These are phyloP conservation scores for Larimichthys crocea DNA, from an alignment of 2,113 vertebrate species.

Conservation along the genomic window DNA sequence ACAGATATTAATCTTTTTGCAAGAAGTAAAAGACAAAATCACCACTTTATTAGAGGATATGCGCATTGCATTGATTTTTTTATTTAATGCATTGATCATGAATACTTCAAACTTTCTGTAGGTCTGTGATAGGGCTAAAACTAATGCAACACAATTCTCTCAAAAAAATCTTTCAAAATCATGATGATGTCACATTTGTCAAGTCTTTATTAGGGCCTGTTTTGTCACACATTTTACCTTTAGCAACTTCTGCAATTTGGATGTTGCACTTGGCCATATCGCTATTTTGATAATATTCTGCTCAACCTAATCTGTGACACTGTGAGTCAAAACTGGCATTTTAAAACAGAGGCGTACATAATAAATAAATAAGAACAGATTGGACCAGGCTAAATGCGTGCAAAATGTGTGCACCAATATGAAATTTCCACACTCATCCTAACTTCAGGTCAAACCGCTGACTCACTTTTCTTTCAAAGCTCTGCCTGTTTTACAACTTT, in stretches of 20 bases:
- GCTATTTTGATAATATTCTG: no score
- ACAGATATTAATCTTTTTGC: conserved; percentile 30
- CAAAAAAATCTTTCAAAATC: no score
- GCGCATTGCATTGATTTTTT: not conserved
- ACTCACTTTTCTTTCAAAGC: not conserved
- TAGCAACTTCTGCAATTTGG: no score
- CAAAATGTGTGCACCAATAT: not conserved
- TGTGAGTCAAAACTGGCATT: not conserved
- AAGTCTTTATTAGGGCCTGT: no score
- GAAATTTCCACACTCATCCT: not conserved
- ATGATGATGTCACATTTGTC: no score
- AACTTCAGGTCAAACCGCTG: conserved; percentile 4
- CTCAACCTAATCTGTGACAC: no score
- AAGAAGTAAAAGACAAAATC: conserved; percentile 12
- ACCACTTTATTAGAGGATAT: not conserved
- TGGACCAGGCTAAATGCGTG: no score
- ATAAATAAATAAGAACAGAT: not conserved
- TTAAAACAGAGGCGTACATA: not conserved
- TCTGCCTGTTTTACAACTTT: not conserved
- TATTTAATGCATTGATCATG: not conserved
- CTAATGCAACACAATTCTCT: no score
- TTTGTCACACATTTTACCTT: no score
- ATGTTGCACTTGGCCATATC: no score
- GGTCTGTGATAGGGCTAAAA: not conserved
- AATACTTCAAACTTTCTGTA: not conserved